A percentile compares a stretch with the other conserved stretches of the same genome.
These are phyloP conservation scores for Penaeus chinensis DNA, from an alignment of 1,140 invertebrate species.

Conservation along the genomic window DNA sequence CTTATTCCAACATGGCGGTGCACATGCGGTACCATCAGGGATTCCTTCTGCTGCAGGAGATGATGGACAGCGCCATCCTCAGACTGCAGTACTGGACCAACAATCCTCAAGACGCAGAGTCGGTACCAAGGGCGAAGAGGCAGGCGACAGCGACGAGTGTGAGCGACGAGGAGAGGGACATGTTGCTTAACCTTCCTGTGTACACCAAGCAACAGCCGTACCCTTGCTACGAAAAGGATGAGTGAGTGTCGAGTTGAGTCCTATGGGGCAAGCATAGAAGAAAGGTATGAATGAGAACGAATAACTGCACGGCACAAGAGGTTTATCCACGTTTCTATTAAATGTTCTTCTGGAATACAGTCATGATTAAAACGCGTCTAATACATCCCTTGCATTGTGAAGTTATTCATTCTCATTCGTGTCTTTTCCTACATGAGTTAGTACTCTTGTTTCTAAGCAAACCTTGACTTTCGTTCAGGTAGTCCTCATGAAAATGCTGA, in stretches of 20 bases:
- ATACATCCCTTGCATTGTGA: background rate
- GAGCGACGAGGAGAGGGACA: constrained; percentile 6
- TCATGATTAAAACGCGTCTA: no score
- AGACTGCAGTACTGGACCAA: constrained; percentile 16
- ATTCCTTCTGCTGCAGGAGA: constrained; percentile 50
- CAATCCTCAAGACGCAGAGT: background rate
- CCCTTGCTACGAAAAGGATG: constrained; percentile 47
- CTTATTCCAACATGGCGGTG: constrained; percentile 27
- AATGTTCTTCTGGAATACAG: no score
- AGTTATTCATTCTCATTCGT: background rate
- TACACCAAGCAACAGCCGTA: constrained; percentile 56
- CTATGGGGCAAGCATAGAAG: no score
- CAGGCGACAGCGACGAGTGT: background rate
- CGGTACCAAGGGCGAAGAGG: background rate
- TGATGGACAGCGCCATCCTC: constrained; percentile 40
- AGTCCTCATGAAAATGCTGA: no score
- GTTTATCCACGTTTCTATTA: no score
- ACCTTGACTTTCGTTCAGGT: no score
- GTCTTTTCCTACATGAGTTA: no score
- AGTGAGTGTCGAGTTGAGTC: constrained; percentile 21
- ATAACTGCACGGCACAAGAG: no score
- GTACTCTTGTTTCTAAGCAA: no score
- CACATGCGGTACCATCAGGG: constrained; percentile 53
- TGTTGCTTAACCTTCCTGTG: constrained; percentile 32
- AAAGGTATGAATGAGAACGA: no score